Percentiles rank a stretch among this genome's conserved stretches.
Evolutionary conservation across 1,140 invertebrate genomes (phyloP).

Genomic region (Drosophila tani): DNA sequence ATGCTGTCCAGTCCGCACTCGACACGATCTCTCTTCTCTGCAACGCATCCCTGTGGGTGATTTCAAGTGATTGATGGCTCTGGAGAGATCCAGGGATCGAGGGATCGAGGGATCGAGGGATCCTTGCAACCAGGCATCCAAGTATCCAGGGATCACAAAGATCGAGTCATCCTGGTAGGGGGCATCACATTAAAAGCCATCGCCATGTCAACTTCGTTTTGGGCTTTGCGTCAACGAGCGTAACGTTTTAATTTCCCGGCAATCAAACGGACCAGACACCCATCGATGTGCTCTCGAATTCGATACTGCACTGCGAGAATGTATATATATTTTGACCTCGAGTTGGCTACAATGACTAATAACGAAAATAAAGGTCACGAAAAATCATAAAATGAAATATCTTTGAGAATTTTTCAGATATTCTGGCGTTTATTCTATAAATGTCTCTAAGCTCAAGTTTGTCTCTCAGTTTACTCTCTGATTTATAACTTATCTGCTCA

Average conservation of each 20-base stretch:
- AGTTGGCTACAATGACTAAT: no score
- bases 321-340: no score
- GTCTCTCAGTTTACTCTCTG: no score
- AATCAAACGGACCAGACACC: constrained; percentile 76
- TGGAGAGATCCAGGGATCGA: constrained; percentile 3
- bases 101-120: not conserved
- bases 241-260: constrained; percentile 83
- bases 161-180: constrained; percentile 28
- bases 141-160: not conserved
- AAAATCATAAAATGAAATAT: no score
- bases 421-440: no score
- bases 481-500: no score
- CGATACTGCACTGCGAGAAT: constrained; percentile 21
- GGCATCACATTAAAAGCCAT: constrained; percentile 55
- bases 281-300: constrained; percentile 35
- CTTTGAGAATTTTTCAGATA: not conserved
- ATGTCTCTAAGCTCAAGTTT: no score
- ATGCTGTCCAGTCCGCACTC: constrained; percentile 21
- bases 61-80: constrained; percentile 68
- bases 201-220: constrained; percentile 76
- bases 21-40: constrained; percentile 4
- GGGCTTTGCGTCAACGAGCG: constrained; percentile 73
- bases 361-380: no score
- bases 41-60: constrained; percentile 46
- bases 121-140: not conserved